Conservation (phyloP, 2,797 vertebrate genomes). For the Rallus crepitans region DNA sequence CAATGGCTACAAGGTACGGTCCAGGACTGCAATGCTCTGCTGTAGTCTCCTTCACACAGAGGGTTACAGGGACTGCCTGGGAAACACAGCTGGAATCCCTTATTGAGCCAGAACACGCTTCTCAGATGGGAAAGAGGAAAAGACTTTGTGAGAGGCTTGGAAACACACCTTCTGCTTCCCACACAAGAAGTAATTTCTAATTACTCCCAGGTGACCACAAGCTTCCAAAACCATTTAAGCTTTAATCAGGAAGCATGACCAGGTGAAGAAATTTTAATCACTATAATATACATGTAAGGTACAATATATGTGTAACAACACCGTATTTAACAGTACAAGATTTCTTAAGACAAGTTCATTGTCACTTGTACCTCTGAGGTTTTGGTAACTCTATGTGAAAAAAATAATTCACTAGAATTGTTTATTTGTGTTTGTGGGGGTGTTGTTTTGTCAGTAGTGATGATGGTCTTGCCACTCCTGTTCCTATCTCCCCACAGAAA, state of each 20-base stretch:
- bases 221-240: not conserved
- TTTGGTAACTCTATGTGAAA: not conserved
- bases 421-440: not conserved
- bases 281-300: not conserved
- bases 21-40: not conserved
- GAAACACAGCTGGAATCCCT: too few species aligned
- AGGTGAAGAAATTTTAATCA: not conserved
- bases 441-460: not conserved
- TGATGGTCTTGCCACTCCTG: too few species aligned
- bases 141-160: accelerated
- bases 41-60: accelerated
- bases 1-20: not conserved
- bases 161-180: not conserved
- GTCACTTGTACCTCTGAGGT: not conserved
- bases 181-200: accelerated
- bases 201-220: not conserved
- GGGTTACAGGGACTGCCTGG: accelerated
- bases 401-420: not conserved
- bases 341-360: not conserved
- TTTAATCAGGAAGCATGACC: not conserved
- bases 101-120: accelerated
- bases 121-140: not conserved
- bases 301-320: not conserved
- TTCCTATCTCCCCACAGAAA: not conserved
- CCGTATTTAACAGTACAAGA: accelerated